Percentiles rank a stretch among this genome's conserved stretches.
These are phyloP conservation scores for Hydrotaea diabolus DNA, from an alignment of 2,888 invertebrate species.

Conservation along the genomic window DNA sequence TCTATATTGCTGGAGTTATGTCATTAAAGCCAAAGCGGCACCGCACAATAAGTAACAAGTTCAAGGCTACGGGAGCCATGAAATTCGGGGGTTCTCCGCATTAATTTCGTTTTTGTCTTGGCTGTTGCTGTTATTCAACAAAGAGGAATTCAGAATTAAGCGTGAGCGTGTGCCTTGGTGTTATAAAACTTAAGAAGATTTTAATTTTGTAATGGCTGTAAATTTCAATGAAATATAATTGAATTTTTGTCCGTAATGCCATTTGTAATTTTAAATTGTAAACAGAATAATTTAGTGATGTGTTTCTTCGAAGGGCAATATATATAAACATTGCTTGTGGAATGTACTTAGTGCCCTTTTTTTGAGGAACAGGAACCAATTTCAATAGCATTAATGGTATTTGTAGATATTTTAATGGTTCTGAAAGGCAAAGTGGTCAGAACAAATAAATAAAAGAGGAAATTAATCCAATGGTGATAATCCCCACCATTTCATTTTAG, in stretches of 20 bases:
- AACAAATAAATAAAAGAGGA: no score
- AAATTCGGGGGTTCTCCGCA: not conserved
- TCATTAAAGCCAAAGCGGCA: not conserved
- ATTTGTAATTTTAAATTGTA: constrained; percentile 6
- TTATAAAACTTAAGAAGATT: constrained; percentile 4
- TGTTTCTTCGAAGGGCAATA: not conserved
- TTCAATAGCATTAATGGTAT: not conserved
- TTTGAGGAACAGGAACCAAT: not conserved
- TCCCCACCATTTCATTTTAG: no score
- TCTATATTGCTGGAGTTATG: not conserved
- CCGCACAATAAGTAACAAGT: not conserved
- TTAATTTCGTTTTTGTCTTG: not conserved
- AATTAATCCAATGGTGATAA: no score
- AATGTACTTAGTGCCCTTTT: not conserved
- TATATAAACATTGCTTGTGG: not conserved
- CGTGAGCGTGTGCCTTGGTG: not conserved
- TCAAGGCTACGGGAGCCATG: not conserved
- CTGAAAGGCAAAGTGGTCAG: no score
- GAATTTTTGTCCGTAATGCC: not conserved
- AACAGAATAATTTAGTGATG: not conserved
- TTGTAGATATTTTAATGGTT: constrained; percentile 13
- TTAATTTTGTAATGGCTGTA: constrained; percentile 14
- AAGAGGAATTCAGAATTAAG: not conserved
- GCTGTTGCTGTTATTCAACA: not conserved
- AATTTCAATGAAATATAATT: constrained; percentile 30